Evolutionary conservation across 2,888 invertebrate species (phyloP).

Genomic region (Galeruca laticollis): DNA sequence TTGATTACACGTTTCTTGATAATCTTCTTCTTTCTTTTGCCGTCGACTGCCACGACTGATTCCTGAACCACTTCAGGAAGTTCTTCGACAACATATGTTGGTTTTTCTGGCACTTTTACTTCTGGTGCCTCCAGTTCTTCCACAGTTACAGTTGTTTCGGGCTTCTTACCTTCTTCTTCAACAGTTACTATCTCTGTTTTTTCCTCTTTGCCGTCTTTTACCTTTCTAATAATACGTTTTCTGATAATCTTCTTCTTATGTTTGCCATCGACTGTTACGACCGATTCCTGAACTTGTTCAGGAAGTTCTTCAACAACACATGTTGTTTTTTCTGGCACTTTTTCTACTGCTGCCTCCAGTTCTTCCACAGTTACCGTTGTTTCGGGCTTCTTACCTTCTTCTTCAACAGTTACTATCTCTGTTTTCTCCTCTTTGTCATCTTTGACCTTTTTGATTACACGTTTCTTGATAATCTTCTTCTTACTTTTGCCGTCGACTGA

Average conservation of each 20-base stretch:
- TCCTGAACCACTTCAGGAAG: constrained; percentile 62
- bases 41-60: constrained; percentile 53
- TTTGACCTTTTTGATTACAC: constrained; percentile 55
- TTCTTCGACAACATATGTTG: constrained; percentile 58
- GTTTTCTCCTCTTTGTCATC: constrained; percentile 55
- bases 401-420: constrained; percentile 61
- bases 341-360: constrained; percentile 59
- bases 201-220: constrained; percentile 63
- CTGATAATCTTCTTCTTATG: constrained; percentile 56
- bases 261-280: constrained; percentile 50
- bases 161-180: constrained; percentile 63
- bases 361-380: constrained; percentile 49
- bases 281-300: constrained; percentile 56
- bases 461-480: constrained; percentile 57
- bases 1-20: constrained; percentile 50
- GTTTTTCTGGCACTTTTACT: constrained; percentile 39
- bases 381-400: constrained; percentile 53
- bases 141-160: constrained; percentile 60
- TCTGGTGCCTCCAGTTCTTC: constrained; percentile 46
- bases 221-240: constrained; percentile 59
- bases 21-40: constrained; percentile 48
- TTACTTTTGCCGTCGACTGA: constrained; percentile 60
- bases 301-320: constrained; percentile 53
- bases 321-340: constrained; percentile 46
- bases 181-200: constrained; percentile 50